These are phyloP conservation scores for Choristoneura rosaceana DNA, from an alignment of 2,888 invertebrate species.

Conservation along the genomic window DNA sequence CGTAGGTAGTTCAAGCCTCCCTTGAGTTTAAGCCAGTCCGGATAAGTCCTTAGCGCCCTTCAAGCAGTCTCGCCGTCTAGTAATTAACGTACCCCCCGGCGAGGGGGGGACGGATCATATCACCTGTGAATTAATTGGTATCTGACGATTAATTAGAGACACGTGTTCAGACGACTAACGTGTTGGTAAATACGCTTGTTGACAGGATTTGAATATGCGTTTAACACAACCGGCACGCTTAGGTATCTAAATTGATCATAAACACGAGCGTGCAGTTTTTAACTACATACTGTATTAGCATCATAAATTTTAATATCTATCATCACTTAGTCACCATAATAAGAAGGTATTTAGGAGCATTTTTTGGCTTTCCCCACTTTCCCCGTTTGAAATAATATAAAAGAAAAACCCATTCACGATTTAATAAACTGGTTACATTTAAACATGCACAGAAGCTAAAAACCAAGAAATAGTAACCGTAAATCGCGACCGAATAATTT, in stretches of 20 bases:
- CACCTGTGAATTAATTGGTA: constrained; percentile 81
- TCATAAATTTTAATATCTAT: too few species aligned
- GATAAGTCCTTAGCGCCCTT: constrained; percentile 65
- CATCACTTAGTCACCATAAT: too few species aligned
- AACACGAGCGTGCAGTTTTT: too few species aligned
- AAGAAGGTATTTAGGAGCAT: too few species aligned
- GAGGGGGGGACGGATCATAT: constrained; percentile 73
- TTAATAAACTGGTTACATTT: background rate
- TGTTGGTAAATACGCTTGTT: constrained; percentile 51
- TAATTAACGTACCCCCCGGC: constrained; percentile 65
- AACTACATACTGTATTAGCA: too few species aligned
- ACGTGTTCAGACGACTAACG: constrained; percentile 65
- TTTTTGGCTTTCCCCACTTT: too few species aligned
- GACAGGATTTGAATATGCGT: constrained; percentile 13
- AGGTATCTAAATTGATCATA: too few species aligned
- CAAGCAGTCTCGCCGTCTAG: constrained; percentile 64
- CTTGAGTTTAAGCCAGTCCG: constrained; percentile 34
- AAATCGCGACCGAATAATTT: background rate
- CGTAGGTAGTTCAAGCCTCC: background rate
- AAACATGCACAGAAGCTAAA: background rate
- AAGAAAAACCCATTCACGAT: background rate
- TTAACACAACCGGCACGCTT: background rate
- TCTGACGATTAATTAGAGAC: constrained; percentile 80
- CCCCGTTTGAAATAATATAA: background rate
- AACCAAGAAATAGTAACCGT: background rate